These are phyloP conservation scores for Drosophila borealis DNA, from an alignment of 2,888 invertebrate species.

Conservation along the genomic window DNA sequence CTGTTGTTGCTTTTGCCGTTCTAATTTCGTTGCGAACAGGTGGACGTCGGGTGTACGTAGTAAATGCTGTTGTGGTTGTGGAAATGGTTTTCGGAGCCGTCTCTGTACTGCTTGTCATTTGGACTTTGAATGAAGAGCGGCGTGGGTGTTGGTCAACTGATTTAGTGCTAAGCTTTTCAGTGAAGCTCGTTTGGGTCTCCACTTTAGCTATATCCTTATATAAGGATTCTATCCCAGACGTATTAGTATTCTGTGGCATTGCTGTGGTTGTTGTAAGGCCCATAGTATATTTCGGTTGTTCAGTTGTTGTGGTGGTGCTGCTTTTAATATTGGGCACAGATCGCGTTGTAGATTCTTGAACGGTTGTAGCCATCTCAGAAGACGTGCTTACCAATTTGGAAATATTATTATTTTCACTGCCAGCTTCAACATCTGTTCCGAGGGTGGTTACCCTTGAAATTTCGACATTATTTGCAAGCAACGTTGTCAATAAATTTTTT, in stretches of 20 bases:
- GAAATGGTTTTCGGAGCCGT: not conserved
- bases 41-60: slow-evolving; percentile 22
- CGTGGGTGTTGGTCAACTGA: not conserved
- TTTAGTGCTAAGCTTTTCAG: not conserved
- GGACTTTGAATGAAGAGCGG: not conserved
- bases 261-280: not conserved
- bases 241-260: not conserved
- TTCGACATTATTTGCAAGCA: slow-evolving; percentile 7
- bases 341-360: not conserved
- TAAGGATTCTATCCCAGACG: no score
- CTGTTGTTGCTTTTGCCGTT: slow-evolving; percentile 1
- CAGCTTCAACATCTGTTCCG: not conserved
- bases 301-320: slow-evolving; percentile 8
- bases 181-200: not conserved
- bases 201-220: no score
- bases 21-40: slow-evolving; percentile 15
- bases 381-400: not conserved
- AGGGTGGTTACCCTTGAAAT: slow-evolving; percentile 3
- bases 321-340: not conserved
- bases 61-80: slow-evolving; percentile 1
- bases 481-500: not conserved
- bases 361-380: not conserved
- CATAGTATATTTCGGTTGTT: not conserved
- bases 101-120: slow-evolving; percentile 1
- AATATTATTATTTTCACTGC: slow-evolving; percentile 3